Evolutionary conservation across 2,113 vertebrate species (phyloP).

Genomic region (Phyllostomus discolor): DNA sequence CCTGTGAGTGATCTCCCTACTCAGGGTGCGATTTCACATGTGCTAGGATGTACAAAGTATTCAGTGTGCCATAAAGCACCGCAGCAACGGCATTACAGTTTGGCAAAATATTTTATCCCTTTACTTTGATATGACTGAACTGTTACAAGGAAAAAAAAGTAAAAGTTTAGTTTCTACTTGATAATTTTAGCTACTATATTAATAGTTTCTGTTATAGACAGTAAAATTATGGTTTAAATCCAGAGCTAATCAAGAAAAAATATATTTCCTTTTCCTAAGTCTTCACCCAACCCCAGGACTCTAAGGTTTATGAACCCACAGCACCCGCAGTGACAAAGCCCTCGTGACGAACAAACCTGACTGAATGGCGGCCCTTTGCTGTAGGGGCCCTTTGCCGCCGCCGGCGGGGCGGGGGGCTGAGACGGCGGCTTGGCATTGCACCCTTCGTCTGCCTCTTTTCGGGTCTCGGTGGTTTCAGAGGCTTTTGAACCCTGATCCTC

Average conservation of each 20-base stretch:
- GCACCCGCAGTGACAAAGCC: neutral
- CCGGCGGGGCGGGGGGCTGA: conserved; percentile 80
- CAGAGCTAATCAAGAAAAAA: neutral
- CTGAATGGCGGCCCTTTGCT: conserved; percentile 85
- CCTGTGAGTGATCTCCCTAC: neutral
- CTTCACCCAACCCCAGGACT: neutral
- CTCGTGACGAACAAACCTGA: conserved; percentile 84
- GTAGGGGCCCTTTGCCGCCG: conserved; percentile 79
- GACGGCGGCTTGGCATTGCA: conserved; percentile 77
- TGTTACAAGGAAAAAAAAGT: neutral
- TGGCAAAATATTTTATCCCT: neutral
- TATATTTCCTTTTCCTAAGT: neutral
- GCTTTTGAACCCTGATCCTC: conserved; percentile 86
- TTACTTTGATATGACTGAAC: neutral
- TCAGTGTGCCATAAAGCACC: neutral
- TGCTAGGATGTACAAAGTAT: neutral
- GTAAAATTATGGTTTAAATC: neutral
- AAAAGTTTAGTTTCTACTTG: neutral
- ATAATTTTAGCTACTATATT: neutral
- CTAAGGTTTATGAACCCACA: neutral
- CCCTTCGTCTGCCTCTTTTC: conserved; percentile 88
- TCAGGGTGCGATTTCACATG: neutral
- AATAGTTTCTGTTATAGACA: neutral
- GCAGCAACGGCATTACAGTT: neutral
- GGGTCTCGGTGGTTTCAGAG: conserved; percentile 81